Evolutionary conservation across 2,797 vertebrate genomes (phyloP).

Genomic region (Sphenodon punctatus): DNA sequence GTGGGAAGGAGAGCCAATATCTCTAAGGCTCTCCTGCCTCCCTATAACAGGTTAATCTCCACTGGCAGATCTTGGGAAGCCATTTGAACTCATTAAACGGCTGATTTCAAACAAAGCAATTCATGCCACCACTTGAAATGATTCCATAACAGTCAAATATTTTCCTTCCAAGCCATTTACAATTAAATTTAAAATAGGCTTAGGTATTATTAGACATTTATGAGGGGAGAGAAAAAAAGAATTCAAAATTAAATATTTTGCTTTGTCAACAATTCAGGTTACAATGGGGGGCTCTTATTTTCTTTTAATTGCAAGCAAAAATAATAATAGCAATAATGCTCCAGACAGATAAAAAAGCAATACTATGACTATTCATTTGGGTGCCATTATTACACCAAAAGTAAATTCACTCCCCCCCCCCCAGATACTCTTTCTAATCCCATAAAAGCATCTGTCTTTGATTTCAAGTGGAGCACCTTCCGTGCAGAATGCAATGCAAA

Average conservation of each 20-base stretch:
- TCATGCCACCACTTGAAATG: constrained; percentile 58
- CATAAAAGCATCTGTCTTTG: constrained; percentile 82
- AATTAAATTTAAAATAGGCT: constrained; percentile 74
- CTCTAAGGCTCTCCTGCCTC: constrained; percentile 14
- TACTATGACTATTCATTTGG: constrained; percentile 59
- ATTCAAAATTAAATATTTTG: constrained; percentile 69
- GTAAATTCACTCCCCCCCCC: constrained; percentile 43
- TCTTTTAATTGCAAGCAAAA: constrained; percentile 75
- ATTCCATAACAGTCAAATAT: constrained; percentile 72
- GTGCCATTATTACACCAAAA: constrained; percentile 55
- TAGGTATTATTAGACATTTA: constrained; percentile 73
- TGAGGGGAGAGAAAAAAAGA: constrained; percentile 57
- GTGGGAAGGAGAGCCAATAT: background rate
- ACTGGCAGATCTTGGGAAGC: constrained; percentile 29
- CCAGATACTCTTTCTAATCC: constrained; percentile 79
- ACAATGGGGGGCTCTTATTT: constrained; percentile 67
- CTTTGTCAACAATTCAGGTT: constrained; percentile 65
- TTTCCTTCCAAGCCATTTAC: constrained; percentile 73
- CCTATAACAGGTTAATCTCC: constrained; percentile 36
- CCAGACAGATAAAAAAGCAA: constrained; percentile 58
- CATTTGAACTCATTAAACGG: constrained; percentile 34
- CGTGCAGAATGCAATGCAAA: constrained; percentile 80
- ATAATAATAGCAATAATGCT: constrained; percentile 41
- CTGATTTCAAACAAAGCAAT: constrained; percentile 58
- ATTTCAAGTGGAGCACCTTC: constrained; percentile 80